Base-by-base conservation (phyloP, 2,888 invertebrate species). In the Hypomecis punctinalis region DNA sequence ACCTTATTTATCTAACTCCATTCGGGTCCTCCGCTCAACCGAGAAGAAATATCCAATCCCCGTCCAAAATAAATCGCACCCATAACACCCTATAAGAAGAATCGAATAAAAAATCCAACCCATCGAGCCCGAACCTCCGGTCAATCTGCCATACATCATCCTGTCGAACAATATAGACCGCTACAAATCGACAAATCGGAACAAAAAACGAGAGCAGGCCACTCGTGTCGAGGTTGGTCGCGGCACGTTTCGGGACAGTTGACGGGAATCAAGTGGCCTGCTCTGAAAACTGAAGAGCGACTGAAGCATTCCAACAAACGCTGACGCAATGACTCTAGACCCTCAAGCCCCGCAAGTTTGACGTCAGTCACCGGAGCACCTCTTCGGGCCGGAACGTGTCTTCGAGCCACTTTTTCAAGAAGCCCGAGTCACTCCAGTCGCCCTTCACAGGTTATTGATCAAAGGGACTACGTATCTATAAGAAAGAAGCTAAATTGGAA, bases 261-360 rank as follows among this genome's bases (percentile, higher is more conserved):
- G 63, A 58, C 79, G 79, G 66, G 75, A 77, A 80, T 82, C 82
- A 80, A 87, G 86, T 74, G 82, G 78, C 78, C 72, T 78, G 77
- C 62, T 54, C 37, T 37, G 57, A 39, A 52, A 53, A 23, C 45
- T 57, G 62, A 23, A 63, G 57, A 37, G 53, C 36, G 35, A 6
- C 36, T 36, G 49, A 47, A 60, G 64, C 53, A 43, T 57, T 76
- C 74, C 76, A 68, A 71, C 78, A 79, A 87, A 77, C 79, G 89
- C 90, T 90, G 90, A 90, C 89, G 74, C 81, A 77, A 78, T 79
- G 78, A 77, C 83, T 84, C 81, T 80, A 80, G 82, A 80, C 76
- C 75, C 78, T 81, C 77, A 78, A 81, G 80, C 81, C 80, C 76
- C 81, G 81, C 77, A 76, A 80, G 81, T 80, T 76, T 83, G 83